Conservation (phyloP, 2,888 invertebrate genomes). For the Cancer borealis region DNA sequence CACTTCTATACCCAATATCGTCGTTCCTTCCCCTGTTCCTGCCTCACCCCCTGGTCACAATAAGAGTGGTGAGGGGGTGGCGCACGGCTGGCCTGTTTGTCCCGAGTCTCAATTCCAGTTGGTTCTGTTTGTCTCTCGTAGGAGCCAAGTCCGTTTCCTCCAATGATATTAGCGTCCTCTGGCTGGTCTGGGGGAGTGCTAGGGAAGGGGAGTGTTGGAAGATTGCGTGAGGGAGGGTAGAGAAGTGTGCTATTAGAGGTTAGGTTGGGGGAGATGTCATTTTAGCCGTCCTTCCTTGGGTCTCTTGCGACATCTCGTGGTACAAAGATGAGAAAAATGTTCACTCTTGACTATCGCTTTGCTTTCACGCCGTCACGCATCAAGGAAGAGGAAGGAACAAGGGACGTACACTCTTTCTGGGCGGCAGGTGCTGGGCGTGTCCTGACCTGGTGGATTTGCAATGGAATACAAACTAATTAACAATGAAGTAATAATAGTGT, state of each 20-base stretch:
- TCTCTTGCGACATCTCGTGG: neutral
- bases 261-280: neutral
- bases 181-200: neutral
- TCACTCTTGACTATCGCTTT: neutral
- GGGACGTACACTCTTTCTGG: neutral
- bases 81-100: conserved; percentile 68
- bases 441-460: neutral
- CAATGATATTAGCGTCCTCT: conserved; percentile 68
- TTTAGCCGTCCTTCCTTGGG: neutral
- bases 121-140: conserved; percentile 67
- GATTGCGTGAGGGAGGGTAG: neutral
- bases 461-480: too few relatives aligned
- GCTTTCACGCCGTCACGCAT: neutral
- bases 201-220: neutral
- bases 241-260: neutral
- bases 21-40: neutral
- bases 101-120: conserved; percentile 68
- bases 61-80: conserved; percentile 70
- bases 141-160: conserved; percentile 67
- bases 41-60: conserved; percentile 62
- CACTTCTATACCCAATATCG: conserved; percentile 34
- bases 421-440: neutral
- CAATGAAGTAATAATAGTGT: too few relatives aligned
- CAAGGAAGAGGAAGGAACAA: neutral
- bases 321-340: neutral